These are phyloP conservation scores for Chrysochloris asiatica DNA, from an alignment of 2,113 vertebrate species.

Conservation along the genomic window DNA sequence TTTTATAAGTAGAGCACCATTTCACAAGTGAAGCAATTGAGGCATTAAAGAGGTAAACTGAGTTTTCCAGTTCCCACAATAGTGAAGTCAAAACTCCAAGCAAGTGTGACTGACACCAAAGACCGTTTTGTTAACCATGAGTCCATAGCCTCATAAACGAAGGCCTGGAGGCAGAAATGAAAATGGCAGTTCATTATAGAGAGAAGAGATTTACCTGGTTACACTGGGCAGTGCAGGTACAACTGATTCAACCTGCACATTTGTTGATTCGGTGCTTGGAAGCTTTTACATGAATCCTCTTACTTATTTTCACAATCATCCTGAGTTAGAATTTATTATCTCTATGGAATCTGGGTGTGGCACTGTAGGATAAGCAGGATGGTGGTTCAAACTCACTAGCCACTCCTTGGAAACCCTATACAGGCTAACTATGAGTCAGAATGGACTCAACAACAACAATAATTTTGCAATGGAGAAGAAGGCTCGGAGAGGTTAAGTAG, in stretches of 20 bases:
- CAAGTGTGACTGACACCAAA: not conserved
- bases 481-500: not conserved
- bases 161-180: not conserved
- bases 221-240: fast-evolving
- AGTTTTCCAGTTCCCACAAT: too few species aligned
- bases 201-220: not conserved
- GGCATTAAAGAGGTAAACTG: too few species aligned
- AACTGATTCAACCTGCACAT: not conserved
- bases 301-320: not conserved
- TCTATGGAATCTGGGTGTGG: too few species aligned
- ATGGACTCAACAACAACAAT: not conserved
- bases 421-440: not conserved
- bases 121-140: too few species aligned
- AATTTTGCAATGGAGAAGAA: not conserved
- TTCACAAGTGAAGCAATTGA: too few species aligned
- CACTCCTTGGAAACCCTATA: too few species aligned
- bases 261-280: too few species aligned
- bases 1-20: too few species aligned
- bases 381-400: too few species aligned
- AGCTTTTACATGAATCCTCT: not conserved
- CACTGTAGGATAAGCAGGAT: too few species aligned
- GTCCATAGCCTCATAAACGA: not conserved
- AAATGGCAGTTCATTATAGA: not conserved
- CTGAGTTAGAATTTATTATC: too few species aligned
- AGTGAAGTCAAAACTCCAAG: not conserved